Evolutionary conservation across 1,140 invertebrate species (phyloP), one percentile per base, ranked within the genome.

Genomic region (Drosophila micromelanica): DNA sequence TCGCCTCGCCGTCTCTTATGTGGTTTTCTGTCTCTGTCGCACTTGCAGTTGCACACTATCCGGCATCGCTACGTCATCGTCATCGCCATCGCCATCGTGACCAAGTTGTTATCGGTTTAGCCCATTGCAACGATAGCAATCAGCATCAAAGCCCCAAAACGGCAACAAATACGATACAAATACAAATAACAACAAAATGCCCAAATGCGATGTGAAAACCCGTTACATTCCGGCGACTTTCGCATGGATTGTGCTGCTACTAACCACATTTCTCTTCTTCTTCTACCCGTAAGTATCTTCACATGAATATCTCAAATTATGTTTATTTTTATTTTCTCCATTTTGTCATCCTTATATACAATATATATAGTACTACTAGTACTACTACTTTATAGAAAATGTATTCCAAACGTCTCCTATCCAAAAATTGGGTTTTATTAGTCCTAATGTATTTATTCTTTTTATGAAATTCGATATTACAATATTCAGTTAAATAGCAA

Each of bases 191-290:
- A 76, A 94, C 52, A 72, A 54, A 94, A 97, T 97, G 96, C 96
- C 96, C 94, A 96, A 96, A 96, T 97, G 97, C 94, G 96, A 97
- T 94, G 95, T 96, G 91, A 97, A 96, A 93, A 97, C 96, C 92
- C 96, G 96, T 94, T 98, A 97, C 94, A 96, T 99, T 93, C 98
- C 98, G 93, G 98, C 98, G 91, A 96, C 97, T 91, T 97, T 98
- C 94, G 98, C 98, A 91, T 99, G 98, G 98, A 95, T 95, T 72
- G 94, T 99, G 87, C 94, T 99, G 77, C 93, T 99, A 86, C 95
- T 95, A 87, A 97, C 97, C 74, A 98, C 98, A 77, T 95, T 95
- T 86, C 94, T 98, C 77, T 99, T 99, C 95, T 99, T 98, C 94
- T 97, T 96, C 93, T 98, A 97, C 93, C 97, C 98, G 98, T 98